phyloP scores from a whole-genome alignment of 2,797 vertebrate genomes.

The Spatula clypeata region DNA sequence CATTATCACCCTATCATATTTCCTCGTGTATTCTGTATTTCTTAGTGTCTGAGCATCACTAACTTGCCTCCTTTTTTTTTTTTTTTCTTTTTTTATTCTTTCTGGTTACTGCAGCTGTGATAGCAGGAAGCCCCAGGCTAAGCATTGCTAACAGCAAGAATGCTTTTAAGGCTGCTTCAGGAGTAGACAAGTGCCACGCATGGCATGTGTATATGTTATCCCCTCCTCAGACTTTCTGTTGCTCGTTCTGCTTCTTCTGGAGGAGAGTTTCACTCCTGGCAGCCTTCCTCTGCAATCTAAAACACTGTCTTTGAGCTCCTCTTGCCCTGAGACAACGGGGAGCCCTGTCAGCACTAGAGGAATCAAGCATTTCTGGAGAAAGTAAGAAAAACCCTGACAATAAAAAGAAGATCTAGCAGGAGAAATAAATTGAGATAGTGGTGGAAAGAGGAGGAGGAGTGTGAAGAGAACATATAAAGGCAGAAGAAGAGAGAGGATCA shows the following conservation, averaged over 20 bases:
- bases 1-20: not conserved
- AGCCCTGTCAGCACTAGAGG: not conserved
- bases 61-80: not conserved
- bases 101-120: not conserved
- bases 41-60: not conserved
- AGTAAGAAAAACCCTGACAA: not conserved
- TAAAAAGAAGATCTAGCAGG: not conserved
- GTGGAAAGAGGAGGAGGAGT: constrained; percentile 20
- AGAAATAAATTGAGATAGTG: constrained; percentile 16
- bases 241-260: constrained; percentile 23
- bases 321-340: not conserved
- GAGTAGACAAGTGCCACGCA: not conserved
- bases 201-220: not conserved
- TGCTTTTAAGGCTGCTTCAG: not conserved
- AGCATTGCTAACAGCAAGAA: not conserved
- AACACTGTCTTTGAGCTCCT: not conserved
- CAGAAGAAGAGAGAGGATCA: not conserved
- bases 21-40: not conserved
- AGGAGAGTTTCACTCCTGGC: not conserved
- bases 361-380: constrained; percentile 30
- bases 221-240: not conserved
- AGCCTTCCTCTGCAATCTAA: constrained; percentile 16
- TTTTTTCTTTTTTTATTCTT: not conserved
- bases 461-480: constrained; percentile 28
- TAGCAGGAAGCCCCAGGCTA: constrained; percentile 20